phyloP scores from a whole-genome alignment of 2,888 invertebrate genomes.

The Pantelozetes paolii region DNA sequence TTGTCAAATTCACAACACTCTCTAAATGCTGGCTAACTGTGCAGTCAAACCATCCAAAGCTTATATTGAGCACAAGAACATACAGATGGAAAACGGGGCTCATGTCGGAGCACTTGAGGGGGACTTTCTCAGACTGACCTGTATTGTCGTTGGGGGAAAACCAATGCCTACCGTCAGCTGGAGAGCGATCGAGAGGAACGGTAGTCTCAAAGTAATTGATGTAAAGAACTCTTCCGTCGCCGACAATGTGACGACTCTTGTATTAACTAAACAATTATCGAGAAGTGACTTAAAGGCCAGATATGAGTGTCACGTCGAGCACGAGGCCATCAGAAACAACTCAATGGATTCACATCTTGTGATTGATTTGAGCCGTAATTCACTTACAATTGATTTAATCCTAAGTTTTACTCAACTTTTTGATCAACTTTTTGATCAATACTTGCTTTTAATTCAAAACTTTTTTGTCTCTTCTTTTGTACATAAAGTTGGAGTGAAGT shows the following conservation, averaged over 20 bases:
- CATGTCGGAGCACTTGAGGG: conserved; percentile 47
- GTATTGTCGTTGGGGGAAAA: conserved; percentile 47
- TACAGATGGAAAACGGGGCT: conserved; percentile 43
- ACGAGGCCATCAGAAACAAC: conserved; percentile 57
- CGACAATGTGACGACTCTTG: conserved; percentile 35
- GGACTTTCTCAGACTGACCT: conserved; percentile 45
- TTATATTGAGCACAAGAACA: conserved; percentile 46
- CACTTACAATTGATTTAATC: neutral
- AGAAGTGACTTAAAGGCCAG: conserved; percentile 68
- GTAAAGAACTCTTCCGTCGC: conserved; percentile 18
- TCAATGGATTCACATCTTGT: conserved; percentile 45
- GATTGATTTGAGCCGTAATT: conserved; percentile 46
- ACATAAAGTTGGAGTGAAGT: conserved; percentile 39
- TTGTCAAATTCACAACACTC: conserved; percentile 20
- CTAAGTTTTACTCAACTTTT: neutral
- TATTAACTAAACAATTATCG: conserved; percentile 55
- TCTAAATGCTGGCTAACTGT: neutral
- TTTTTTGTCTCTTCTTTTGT: conserved; percentile 24
- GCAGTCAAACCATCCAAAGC: conserved; percentile 44
- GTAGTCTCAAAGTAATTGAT: neutral
- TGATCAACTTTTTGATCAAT: neutral
- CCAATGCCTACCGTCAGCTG: conserved; percentile 47
- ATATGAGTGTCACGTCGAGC: conserved; percentile 68
- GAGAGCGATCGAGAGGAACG: conserved; percentile 44
- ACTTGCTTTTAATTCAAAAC: neutral